Evolutionary conservation across 2,888 invertebrate genomes (phyloP).

Genomic region (Epinotia demarniana): DNA sequence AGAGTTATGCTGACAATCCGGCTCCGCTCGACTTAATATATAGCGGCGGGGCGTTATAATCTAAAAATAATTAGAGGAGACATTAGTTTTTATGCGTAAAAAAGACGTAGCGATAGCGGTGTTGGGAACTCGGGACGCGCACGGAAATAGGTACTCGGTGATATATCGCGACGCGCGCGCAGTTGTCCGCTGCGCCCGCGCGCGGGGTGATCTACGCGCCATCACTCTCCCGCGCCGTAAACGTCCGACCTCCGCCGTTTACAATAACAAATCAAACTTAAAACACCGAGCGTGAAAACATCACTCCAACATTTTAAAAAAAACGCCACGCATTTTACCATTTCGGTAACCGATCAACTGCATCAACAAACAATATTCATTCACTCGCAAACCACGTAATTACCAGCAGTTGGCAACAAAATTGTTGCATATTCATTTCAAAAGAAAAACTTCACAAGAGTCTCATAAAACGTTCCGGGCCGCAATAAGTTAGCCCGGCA

Average conservation of each 20-base stretch:
- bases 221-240: constrained; percentile 39
- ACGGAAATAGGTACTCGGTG: constrained; percentile 81
- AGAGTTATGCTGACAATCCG: constrained; percentile 84
- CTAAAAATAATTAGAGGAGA: constrained; percentile 84
- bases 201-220: constrained; percentile 66
- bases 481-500: constrained; percentile 65
- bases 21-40: constrained; percentile 80
- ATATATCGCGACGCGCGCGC: constrained; percentile 75
- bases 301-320: constrained; percentile 17
- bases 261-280: constrained; percentile 27
- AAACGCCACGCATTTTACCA: constrained; percentile 34
- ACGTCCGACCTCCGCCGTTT: constrained; percentile 29
- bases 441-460: constrained; percentile 71
- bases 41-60: constrained; percentile 83
- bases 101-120: constrained; percentile 74
- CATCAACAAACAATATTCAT: constrained; percentile 46
- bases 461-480: constrained; percentile 65
- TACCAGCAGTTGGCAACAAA: constrained; percentile 58
- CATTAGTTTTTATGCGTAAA: constrained; percentile 84
- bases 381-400: constrained; percentile 57
- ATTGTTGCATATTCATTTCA: constrained; percentile 66
- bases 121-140: constrained; percentile 57
- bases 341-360: constrained; percentile 40
- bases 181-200: constrained; percentile 66
- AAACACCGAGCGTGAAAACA: constrained; percentile 38